A percentile compares a stretch with the other conserved stretches of the same genome.
Conservation (phyloP, 2,888 invertebrate genomes). For the Amphipyra berbera region DNA sequence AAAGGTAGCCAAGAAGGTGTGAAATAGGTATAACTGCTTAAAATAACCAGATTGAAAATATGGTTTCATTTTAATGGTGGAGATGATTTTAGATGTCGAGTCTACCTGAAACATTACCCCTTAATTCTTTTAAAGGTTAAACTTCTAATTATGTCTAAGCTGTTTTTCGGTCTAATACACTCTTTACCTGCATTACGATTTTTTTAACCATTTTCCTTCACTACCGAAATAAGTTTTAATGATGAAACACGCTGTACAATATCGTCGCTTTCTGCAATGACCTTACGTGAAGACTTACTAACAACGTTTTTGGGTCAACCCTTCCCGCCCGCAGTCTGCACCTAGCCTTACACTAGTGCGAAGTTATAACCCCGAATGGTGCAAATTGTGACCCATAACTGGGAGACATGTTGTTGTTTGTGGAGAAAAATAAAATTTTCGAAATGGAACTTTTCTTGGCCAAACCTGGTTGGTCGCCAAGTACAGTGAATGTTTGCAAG, state of each 20-base stretch:
- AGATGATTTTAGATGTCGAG: background rate
- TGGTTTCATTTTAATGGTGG: background rate
- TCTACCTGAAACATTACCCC: too few species aligned
- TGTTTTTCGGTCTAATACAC: too few species aligned
- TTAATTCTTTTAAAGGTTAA: too few species aligned
- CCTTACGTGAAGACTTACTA: too few species aligned
- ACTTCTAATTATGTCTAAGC: too few species aligned
- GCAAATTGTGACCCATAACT: constrained; percentile 88
- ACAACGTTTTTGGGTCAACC: constrained; percentile 16
- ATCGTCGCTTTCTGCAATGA: too few species aligned
- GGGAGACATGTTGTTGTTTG: constrained; percentile 79
- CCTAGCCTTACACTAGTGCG: constrained; percentile 65
- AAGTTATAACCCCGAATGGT: constrained; percentile 85
- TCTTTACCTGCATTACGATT: too few species aligned
- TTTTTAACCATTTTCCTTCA: too few species aligned
- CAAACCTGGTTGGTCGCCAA: constrained; percentile 43
- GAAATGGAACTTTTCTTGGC: constrained; percentile 63
- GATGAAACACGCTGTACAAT: too few species aligned
- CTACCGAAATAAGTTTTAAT: too few species aligned
- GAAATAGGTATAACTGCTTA: background rate
- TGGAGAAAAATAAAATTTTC: constrained; percentile 74
- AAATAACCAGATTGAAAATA: background rate
- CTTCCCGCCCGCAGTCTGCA: constrained; percentile 38
- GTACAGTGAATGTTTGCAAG: constrained; percentile 26
- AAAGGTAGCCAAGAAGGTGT: background rate